phyloP scores from a whole-genome alignment of 2,888 invertebrate species.

The Stramonita haemastoma region DNA sequence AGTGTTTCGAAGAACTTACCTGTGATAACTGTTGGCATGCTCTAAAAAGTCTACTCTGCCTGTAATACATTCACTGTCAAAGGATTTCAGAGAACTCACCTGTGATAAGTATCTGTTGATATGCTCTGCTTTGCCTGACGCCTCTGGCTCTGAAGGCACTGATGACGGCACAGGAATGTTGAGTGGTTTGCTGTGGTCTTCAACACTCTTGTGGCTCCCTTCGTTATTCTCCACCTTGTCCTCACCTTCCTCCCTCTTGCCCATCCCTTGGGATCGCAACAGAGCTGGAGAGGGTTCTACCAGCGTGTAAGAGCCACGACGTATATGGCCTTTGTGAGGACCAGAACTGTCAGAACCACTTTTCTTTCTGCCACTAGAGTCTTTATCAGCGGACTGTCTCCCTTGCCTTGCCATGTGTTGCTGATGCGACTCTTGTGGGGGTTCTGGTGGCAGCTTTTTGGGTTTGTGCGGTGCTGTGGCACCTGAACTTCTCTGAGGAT shows the following conservation, averaged over 20 bases:
- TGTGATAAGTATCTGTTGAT: constrained; percentile 71
- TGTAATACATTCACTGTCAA: neutral
- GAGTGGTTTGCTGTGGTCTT: constrained; percentile 42
- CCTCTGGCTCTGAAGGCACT: constrained; percentile 55
- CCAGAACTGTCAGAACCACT: neutral
- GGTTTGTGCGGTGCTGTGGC: constrained; percentile 7
- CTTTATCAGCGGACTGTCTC: neutral
- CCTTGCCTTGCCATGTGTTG: constrained; percentile 3
- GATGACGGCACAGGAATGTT: neutral
- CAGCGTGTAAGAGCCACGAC: constrained; percentile 88
- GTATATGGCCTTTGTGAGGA: constrained; percentile 75
- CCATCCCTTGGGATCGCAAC: constrained; percentile 47
- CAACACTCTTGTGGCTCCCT: constrained; percentile 43
- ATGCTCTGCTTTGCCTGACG: constrained; percentile 72
- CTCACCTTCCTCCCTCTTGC: constrained; percentile 6
- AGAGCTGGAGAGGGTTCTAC: constrained; percentile 88
- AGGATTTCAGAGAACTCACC: neutral
- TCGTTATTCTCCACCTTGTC: neutral
- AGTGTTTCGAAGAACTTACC: too few relatives aligned
- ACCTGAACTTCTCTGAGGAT: neutral
- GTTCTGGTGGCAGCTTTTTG: constrained; percentile 36
- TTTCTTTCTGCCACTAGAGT: neutral
- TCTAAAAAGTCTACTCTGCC: neutral
- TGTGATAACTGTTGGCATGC: neutral
- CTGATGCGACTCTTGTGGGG: constrained; percentile 2